Percentiles rank a stretch among this genome's conserved stretches.
phyloP scores from a whole-genome alignment of 1,140 invertebrate genomes.

The Drosophila rufa region DNA sequence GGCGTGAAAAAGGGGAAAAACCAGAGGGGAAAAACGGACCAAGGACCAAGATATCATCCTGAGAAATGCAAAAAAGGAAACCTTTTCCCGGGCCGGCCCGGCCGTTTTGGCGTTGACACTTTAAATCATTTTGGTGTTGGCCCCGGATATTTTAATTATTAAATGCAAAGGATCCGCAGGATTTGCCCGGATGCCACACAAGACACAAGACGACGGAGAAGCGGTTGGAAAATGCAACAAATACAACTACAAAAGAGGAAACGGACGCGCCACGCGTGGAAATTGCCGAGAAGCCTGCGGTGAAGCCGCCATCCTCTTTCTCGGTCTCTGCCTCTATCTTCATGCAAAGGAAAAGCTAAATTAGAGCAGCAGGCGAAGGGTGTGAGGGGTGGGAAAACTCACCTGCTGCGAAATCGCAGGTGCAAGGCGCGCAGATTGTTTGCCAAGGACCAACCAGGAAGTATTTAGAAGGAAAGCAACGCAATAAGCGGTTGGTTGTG shows the following conservation, averaged over 20 bases:
- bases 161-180: constrained; percentile 63
- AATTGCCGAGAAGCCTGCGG: constrained; percentile 67
- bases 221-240: constrained; percentile 32
- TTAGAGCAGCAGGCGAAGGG: constrained; percentile 55
- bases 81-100: constrained; percentile 5
- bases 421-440: constrained; percentile 44
- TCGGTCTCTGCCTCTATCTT: constrained; percentile 6
- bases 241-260: constrained; percentile 34
- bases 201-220: constrained; percentile 4
- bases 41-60: constrained; percentile 28
- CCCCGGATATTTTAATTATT: constrained; percentile 83
- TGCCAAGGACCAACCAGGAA: constrained; percentile 67
- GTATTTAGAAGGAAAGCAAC: constrained; percentile 55
- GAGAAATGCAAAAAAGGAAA: constrained; percentile 1
- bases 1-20: background rate
- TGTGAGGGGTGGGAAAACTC: constrained; percentile 7
- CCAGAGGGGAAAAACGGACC: background rate
- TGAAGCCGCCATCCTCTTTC: constrained; percentile 12
- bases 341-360: constrained; percentile 64
- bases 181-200: constrained; percentile 30
- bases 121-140: constrained; percentile 77
- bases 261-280: constrained; percentile 69
- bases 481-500: constrained; percentile 3
- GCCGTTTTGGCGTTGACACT: constrained; percentile 69
- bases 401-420: constrained; percentile 25